Percentiles rank a stretch among this genome's conserved stretches.
Evolutionary conservation across 2,113 vertebrate species (phyloP).

Genomic region (Ochotona curzoniae): DNA sequence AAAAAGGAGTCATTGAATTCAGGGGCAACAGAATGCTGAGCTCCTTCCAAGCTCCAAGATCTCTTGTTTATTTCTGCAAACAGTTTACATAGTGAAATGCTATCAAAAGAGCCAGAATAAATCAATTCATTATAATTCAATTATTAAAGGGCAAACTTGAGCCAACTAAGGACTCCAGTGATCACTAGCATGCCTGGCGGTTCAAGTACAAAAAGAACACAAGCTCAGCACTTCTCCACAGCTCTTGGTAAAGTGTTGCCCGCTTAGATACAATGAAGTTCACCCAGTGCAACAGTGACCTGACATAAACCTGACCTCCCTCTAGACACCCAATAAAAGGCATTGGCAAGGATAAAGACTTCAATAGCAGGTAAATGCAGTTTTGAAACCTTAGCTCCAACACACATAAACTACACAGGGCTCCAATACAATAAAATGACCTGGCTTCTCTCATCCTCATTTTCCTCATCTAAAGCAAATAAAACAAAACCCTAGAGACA

Average conservation of each 20-base stretch:
- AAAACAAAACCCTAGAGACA: background rate
- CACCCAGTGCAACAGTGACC: background rate
- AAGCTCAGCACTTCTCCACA: slow-evolving; percentile 10
- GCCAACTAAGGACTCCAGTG: slow-evolving; percentile 65
- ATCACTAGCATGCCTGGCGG: slow-evolving; percentile 41
- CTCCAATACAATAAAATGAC: background rate
- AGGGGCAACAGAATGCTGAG: slow-evolving; percentile 79
- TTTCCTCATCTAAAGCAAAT: background rate
- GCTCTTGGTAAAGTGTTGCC: background rate
- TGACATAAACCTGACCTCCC: background rate
- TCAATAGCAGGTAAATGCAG: background rate
- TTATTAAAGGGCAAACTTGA: slow-evolving; percentile 79
- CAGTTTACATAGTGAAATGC: slow-evolving; percentile 83
- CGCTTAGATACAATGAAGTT: slow-evolving; percentile 19
- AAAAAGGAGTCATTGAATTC: slow-evolving; percentile 81
- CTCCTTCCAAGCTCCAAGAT: slow-evolving; percentile 82
- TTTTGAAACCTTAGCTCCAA: background rate
- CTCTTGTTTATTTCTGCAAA: slow-evolving; percentile 84
- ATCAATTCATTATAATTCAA: slow-evolving; percentile 84
- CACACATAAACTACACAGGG: background rate
- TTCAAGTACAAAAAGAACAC: slow-evolving; percentile 36
- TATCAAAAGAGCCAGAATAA: slow-evolving; percentile 81
- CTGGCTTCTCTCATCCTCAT: background rate
- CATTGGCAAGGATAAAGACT: background rate
- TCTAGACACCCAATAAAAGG: background rate